Conservation (phyloP, 1,140 invertebrate genomes). For the Psix sp. region DNA sequence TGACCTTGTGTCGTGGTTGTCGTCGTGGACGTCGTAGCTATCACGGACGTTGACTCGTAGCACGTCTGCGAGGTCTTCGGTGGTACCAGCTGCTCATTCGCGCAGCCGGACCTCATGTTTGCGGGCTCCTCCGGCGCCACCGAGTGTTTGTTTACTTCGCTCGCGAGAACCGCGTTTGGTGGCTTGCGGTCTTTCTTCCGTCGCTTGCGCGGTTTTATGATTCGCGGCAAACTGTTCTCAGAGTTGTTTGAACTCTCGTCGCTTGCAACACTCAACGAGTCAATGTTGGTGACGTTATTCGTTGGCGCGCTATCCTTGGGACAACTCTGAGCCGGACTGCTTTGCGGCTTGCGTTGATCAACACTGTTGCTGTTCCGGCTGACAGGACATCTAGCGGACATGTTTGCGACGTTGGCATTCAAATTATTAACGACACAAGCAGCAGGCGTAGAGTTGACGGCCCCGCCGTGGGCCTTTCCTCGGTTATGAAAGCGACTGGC, state of each 20-base stretch:
- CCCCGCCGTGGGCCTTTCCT: constrained; percentile 61
- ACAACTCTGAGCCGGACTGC: constrained; percentile 1
- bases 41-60: constrained; percentile 72
- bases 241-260: constrained; percentile 86
- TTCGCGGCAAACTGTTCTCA: constrained; percentile 88
- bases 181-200: constrained; percentile 92
- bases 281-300: constrained; percentile 75
- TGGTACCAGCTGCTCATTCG: constrained; percentile 36
- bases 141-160: constrained; percentile 60
- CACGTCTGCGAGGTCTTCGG: constrained; percentile 41
- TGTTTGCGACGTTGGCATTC: constrained; percentile 15
- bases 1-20: constrained; percentile 59
- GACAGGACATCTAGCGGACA: constrained; percentile 24
- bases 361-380: not conserved
- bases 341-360: constrained; percentile 28
- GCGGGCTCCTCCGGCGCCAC: constrained; percentile 61
- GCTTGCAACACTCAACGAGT: constrained; percentile 84
- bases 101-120: constrained; percentile 62
- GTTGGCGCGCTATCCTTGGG: constrained; percentile 27
- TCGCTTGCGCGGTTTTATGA: constrained; percentile 91
- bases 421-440: constrained; percentile 6
- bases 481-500: constrained; percentile 77
- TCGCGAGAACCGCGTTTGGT: constrained; percentile 58
- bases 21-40: no score
- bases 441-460: constrained; percentile 33